Percentiles rank a stretch among this genome's conserved stretches.
phyloP scores from a whole-genome alignment of 2,113 vertebrate species.

The Elephantulus edwardii region DNA sequence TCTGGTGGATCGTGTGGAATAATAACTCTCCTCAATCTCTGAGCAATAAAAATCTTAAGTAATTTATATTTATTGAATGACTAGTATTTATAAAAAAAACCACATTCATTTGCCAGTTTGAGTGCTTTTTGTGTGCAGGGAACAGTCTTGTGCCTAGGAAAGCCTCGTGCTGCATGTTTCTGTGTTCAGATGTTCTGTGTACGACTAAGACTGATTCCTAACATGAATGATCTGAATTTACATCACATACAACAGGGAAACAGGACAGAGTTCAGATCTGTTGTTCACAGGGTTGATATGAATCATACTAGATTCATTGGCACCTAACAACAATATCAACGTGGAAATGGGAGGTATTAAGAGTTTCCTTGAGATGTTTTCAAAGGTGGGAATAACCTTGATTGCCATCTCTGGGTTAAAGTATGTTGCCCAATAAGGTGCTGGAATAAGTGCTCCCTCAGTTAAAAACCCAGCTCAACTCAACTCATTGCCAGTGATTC shows the following conservation, averaged over 20 bases:
- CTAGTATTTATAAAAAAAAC: not conserved
- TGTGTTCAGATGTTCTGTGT: not conserved
- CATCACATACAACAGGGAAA: not conserved
- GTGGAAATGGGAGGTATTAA: not conserved
- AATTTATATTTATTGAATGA: no score
- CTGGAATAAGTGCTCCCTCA: no score
- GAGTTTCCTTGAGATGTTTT: not conserved
- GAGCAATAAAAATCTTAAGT: not conserved
- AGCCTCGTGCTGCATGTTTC: fast-evolving
- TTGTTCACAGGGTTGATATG: no score
- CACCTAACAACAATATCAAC: no score
- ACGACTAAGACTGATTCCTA: not conserved
- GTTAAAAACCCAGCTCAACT: no score
- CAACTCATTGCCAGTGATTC: no score
- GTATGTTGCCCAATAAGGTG: not conserved
- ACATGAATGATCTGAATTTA: not conserved
- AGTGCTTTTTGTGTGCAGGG: not conserved
- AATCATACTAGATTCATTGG: no score
- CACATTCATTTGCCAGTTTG: not conserved
- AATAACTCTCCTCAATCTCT: not conserved
- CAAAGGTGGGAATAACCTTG: not conserved
- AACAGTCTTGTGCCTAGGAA: not conserved
- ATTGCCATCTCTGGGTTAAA: not conserved
- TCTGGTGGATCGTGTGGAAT: not conserved
- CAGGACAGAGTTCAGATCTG: no score